These are phyloP conservation scores for Spatula versicolor DNA, from an alignment of 2,797 vertebrate genomes.

Conservation along the genomic window DNA sequence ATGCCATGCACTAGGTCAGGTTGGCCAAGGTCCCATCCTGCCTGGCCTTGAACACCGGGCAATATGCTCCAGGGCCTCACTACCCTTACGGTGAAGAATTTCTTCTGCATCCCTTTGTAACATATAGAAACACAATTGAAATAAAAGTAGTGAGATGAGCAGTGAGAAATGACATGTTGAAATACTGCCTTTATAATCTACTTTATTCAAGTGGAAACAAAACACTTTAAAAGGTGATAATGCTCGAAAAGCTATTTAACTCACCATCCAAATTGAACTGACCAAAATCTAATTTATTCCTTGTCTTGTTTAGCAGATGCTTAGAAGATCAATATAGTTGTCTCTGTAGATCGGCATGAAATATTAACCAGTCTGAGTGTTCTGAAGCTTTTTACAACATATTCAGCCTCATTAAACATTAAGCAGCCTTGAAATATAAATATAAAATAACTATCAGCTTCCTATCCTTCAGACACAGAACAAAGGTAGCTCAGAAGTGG, in stretches of 20 bases:
- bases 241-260: slow-evolving; percentile 62
- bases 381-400: slow-evolving; percentile 68
- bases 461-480: slow-evolving; percentile 48
- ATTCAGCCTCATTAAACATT: slow-evolving; percentile 74
- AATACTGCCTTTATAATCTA: slow-evolving; percentile 49
- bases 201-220: slow-evolving; percentile 67
- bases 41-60: no score
- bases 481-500: slow-evolving; percentile 54
- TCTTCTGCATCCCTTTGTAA: neutral
- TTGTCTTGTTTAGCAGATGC: slow-evolving; percentile 70
- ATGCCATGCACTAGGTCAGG: no score
- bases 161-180: neutral
- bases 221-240: slow-evolving; percentile 64
- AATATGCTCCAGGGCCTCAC: no score
- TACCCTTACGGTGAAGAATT: no score
- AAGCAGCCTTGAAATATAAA: slow-evolving; percentile 70
- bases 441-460: slow-evolving; percentile 68
- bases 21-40: no score
- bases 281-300: slow-evolving; percentile 67
- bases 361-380: slow-evolving; percentile 68
- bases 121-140: neutral
- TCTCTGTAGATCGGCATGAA: slow-evolving; percentile 62
- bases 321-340: slow-evolving; percentile 71
- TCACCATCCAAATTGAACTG: slow-evolving; percentile 58
- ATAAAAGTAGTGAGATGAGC: neutral